Evolutionary conservation across 2,113 vertebrate genomes (phyloP).

Genomic region (Coryphaenoides rupestris): DNA sequence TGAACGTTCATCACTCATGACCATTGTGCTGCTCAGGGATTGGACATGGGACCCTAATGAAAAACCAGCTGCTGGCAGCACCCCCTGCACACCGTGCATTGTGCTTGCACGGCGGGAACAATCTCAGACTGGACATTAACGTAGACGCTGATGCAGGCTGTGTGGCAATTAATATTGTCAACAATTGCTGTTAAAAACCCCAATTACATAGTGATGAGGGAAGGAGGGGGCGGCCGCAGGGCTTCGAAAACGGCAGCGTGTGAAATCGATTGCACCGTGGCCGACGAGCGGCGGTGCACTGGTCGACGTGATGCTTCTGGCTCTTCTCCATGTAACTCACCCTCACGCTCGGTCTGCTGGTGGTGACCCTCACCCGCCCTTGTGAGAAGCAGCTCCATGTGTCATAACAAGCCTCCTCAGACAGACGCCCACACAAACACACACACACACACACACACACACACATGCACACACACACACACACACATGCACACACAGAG

Average conservation of each 20-base stretch:
- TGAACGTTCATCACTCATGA: slow-evolving; percentile 62
- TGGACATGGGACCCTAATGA: slow-evolving; percentile 62
- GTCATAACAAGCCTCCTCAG: slow-evolving; percentile 52
- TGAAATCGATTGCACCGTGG: slow-evolving; percentile 15
- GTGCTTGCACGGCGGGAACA: slow-evolving; percentile 29
- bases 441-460: no score
- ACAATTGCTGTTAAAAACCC: slow-evolving; percentile 9
- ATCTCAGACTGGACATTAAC: slow-evolving; percentile 38
- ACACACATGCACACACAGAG: no score
- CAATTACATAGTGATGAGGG: slow-evolving; percentile 27
- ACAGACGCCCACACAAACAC: slow-evolving; percentile 14
- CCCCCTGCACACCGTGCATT: slow-evolving; percentile 17
- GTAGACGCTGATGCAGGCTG: slow-evolving; percentile 37
- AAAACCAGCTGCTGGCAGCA: slow-evolving; percentile 37
- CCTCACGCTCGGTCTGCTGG: slow-evolving; percentile 8
- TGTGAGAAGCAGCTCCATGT: slow-evolving; percentile 17
- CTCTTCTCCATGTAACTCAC: background rate
- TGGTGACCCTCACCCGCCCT: background rate
- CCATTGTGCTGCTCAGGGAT: slow-evolving; percentile 45
- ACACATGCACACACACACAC: no score
- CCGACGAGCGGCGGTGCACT: background rate
- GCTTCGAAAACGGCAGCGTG: slow-evolving; percentile 8
- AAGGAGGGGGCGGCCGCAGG: no score
- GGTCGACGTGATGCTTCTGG: background rate
- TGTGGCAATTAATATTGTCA: slow-evolving; percentile 25